phyloP scores from a whole-genome alignment of 2,113 vertebrate genomes.

The Prinia subflava region DNA sequence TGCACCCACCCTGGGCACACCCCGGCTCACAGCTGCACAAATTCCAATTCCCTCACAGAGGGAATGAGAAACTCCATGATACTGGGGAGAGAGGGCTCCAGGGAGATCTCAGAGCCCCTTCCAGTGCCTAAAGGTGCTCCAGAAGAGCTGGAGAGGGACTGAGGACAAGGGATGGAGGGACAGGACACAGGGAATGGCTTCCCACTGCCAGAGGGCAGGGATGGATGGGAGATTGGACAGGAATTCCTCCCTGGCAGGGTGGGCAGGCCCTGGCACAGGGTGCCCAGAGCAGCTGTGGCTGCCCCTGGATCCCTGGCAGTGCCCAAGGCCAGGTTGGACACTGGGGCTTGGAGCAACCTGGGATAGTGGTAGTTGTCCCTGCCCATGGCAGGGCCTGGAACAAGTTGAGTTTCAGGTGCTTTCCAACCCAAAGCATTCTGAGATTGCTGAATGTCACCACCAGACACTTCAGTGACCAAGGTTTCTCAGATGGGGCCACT shows the following conservation, averaged over 20 bases:
- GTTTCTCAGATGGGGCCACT: not conserved
- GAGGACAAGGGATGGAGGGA: not conserved
- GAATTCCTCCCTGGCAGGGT: fast-evolving
- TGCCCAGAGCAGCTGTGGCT: not conserved
- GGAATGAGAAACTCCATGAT: fast-evolving
- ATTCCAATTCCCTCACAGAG: not conserved
- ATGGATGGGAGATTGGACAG: fast-evolving
- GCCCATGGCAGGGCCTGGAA: not conserved
- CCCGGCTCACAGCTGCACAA: not conserved
- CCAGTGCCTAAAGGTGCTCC: fast-evolving
- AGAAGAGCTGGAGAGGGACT: not conserved
- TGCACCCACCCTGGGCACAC: not conserved
- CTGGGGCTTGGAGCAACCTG: not conserved
- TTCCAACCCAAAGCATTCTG: not conserved
- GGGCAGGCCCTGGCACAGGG: not conserved
- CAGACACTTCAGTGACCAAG: not conserved
- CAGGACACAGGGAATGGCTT: not conserved
- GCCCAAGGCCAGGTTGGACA: not conserved
- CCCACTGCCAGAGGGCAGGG: not conserved
- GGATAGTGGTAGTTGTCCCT: fast-evolving
- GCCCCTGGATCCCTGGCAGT: not conserved
- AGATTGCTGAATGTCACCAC: fast-evolving
- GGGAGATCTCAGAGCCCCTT: fast-evolving
- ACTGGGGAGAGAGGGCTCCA: not conserved
- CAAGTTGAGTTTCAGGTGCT: not conserved